Evolutionary conservation across 53 echinoderm and acorn worm genomes (phyloP).

Genomic region (Mesocentrotus franciscanus): DNA sequence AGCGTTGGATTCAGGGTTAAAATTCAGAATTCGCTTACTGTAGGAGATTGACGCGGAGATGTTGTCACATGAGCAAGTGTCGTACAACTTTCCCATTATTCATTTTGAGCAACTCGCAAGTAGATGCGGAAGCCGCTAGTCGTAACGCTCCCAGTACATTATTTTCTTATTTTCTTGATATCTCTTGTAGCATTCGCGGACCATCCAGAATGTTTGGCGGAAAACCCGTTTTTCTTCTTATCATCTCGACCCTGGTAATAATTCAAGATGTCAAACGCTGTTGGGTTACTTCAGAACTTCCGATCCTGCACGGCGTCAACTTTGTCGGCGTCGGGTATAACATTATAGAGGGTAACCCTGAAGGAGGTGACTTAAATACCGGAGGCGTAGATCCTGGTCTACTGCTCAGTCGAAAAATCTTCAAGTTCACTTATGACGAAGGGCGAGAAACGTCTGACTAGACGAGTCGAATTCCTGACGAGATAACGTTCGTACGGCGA

Average conservation of each 20-base stretch:
- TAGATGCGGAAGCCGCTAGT: too few species aligned
- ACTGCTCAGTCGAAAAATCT: conserved; percentile 60
- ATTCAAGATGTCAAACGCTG: neutral
- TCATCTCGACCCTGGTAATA: neutral
- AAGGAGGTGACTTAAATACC: conserved; percentile 61
- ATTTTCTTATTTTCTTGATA: too few species aligned
- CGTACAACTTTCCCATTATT: too few species aligned
- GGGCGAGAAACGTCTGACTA: neutral
- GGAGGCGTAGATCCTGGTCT: conserved; percentile 79
- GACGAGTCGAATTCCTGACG: conserved; percentile 65
- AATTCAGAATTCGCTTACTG: too few species aligned
- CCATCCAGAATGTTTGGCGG: too few species aligned
- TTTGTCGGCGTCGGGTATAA: conserved; percentile 74
- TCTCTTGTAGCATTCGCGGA: too few species aligned
- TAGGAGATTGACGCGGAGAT: too few species aligned
- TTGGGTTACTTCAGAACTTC: neutral
- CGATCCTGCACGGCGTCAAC: neutral
- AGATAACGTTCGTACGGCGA: conserved; percentile 54
- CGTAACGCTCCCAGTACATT: too few species aligned
- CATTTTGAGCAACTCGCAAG: too few species aligned
- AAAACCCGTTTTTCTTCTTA: neutral
- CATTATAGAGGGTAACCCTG: conserved; percentile 75
- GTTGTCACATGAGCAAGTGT: too few species aligned
- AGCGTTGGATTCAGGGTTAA: too few species aligned
- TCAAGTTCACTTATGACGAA: conserved; percentile 68